Evolutionary conservation across 2,888 invertebrate genomes (phyloP).

Genomic region (Laothoe populi): DNA sequence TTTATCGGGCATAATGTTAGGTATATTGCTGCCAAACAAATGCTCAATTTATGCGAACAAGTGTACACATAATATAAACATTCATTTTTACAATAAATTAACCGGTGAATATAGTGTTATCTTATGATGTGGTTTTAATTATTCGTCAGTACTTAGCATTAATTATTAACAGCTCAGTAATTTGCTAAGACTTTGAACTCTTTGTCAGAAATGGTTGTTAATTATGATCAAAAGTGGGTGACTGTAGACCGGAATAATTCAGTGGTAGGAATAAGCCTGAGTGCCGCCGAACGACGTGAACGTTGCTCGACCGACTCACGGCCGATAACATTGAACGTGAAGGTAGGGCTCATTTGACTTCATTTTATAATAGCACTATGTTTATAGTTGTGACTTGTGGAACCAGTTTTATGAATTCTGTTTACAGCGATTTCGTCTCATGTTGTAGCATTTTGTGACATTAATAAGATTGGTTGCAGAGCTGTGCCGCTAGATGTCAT

Average conservation of each 20-base stretch:
- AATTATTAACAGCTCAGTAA: constrained; percentile 37
- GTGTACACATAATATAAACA: not conserved
- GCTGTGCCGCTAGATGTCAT: no score
- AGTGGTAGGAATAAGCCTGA: constrained; percentile 54
- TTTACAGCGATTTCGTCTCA: not conserved
- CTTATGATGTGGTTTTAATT: constrained; percentile 30
- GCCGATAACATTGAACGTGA: constrained; percentile 70
- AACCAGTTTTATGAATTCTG: constrained; percentile 6
- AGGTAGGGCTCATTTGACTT: constrained; percentile 72
- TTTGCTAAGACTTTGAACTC: constrained; percentile 55
- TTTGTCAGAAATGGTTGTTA: constrained; percentile 68
- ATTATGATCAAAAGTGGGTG: constrained; percentile 72
- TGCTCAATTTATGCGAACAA: constrained; percentile 4
- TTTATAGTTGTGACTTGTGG: constrained; percentile 5
- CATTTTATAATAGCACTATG: constrained; percentile 59
- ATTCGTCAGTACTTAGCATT: constrained; percentile 40
- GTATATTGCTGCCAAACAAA: not conserved
- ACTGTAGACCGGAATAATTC: constrained; percentile 56
- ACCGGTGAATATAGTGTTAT: not conserved
- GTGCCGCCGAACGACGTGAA: constrained; percentile 53
- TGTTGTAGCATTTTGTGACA: not conserved
- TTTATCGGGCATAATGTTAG: not conserved
- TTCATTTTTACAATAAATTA: constrained; percentile 5
- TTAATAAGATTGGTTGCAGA: no score
- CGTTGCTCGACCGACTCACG: constrained; percentile 49